phyloP scores from a whole-genome alignment of 2,797 vertebrate species.

The Poecilia wingei region DNA sequence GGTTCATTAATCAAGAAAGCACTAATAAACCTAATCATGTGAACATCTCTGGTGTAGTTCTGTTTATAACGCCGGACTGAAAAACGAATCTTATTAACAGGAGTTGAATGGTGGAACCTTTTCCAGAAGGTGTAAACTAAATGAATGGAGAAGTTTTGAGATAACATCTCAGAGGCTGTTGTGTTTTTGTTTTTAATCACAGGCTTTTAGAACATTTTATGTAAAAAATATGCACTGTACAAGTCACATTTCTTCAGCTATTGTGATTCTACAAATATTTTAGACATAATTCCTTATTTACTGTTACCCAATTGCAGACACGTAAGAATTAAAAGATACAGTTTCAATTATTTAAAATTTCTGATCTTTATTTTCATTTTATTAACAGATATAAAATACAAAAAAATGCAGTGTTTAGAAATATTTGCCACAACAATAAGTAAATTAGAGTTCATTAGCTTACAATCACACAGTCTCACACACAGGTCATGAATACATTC shows the following conservation, averaged over 20 bases:
- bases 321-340: not conserved
- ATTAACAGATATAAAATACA: not conserved
- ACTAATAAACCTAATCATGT: not conserved
- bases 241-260: slow-evolving; percentile 25
- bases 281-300: not conserved
- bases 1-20: not conserved
- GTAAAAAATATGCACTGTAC: not conserved
- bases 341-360: not conserved
- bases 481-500: not conserved
- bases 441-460: not conserved
- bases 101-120: not conserved
- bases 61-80: not conserved
- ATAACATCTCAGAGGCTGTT: not conserved
- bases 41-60: not conserved
- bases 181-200: slow-evolving; percentile 8
- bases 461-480: not conserved
- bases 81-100: not conserved
- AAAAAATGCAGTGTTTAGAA: not conserved
- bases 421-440: not conserved
- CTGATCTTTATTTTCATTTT: not conserved
- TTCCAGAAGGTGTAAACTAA: slow-evolving; percentile 1
- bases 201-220: not conserved
- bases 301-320: not conserved
- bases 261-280: slow-evolving; percentile 13
- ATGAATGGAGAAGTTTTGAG: slow-evolving; percentile 17